A percentile compares a stretch with the other conserved stretches of the same genome.
Conservation (phyloP, 2,113 vertebrate genomes). For the Burhinus oedicnemus region DNA sequence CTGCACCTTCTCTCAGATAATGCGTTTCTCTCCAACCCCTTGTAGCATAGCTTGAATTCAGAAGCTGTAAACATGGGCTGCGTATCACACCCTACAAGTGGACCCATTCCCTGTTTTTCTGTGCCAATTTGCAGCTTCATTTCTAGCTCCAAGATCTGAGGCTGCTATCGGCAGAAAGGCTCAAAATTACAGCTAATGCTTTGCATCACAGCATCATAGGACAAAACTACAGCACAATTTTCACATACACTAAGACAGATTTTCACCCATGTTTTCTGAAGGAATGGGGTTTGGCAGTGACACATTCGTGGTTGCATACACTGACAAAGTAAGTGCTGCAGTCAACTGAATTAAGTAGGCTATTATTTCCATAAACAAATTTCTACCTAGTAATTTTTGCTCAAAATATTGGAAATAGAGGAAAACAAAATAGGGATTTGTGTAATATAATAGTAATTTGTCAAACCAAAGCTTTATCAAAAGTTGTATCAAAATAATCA, state of each 20-base stretch:
- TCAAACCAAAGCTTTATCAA: background rate
- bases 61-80: background rate
- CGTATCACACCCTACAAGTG: background rate
- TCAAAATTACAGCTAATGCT: background rate
- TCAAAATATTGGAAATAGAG: background rate
- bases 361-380: background rate
- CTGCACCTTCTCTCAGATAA: background rate
- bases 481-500: background rate
- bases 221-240: background rate
- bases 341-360: background rate
- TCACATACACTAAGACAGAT: background rate
- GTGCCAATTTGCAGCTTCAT: background rate
- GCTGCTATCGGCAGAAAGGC: background rate
- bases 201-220: background rate
- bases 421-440: background rate
- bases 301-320: rapidly evolving
- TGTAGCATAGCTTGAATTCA: background rate
- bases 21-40: background rate
- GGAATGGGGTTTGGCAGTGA: background rate
- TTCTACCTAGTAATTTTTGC: background rate
- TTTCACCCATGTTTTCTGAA: background rate
- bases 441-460: background rate
- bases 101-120: background rate
- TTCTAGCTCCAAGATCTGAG: background rate
- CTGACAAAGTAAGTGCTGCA: background rate